Evolutionary conservation across 2,113 vertebrate genomes (phyloP).

Genomic region (Campylorhamphus procurvoides): DNA sequence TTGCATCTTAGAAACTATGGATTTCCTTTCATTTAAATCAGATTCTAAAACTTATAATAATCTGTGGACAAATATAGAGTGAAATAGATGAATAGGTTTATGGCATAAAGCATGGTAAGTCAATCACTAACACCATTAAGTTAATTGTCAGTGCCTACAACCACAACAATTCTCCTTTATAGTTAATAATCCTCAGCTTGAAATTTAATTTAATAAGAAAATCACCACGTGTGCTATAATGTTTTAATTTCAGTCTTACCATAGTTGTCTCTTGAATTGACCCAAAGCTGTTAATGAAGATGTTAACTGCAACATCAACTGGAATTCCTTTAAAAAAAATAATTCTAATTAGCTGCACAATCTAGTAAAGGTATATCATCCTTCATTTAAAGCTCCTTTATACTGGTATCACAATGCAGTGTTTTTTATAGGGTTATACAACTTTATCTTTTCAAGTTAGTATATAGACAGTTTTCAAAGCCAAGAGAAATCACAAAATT

Average conservation of each 20-base stretch:
- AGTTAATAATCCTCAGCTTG: neutral
- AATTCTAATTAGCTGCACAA: neutral
- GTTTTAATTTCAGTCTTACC: constrained; percentile 78
- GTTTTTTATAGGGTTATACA: neutral
- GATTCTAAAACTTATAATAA: neutral
- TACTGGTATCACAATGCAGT: neutral
- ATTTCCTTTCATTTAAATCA: neutral
- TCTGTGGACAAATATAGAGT: neutral
- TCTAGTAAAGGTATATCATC: neutral
- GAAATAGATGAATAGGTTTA: neutral
- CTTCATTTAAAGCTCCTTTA: neutral
- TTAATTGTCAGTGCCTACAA: neutral
- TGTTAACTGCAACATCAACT: constrained; percentile 96
- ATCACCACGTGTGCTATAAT: neutral
- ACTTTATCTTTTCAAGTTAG: neutral
- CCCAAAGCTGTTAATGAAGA: constrained; percentile 99
- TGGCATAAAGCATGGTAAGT: neutral
- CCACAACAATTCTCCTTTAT: neutral
- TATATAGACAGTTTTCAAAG: neutral
- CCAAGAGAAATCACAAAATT: neutral
- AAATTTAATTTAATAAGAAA: neutral
- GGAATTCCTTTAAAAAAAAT: constrained; percentile 85
- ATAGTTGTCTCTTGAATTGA: constrained; percentile 99
- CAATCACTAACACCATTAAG: neutral
- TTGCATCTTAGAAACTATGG: neutral